Percentiles rank a stretch among this genome's conserved stretches.
Conservation (phyloP, 2,888 invertebrate species). For the Limnephilus auricula region DNA sequence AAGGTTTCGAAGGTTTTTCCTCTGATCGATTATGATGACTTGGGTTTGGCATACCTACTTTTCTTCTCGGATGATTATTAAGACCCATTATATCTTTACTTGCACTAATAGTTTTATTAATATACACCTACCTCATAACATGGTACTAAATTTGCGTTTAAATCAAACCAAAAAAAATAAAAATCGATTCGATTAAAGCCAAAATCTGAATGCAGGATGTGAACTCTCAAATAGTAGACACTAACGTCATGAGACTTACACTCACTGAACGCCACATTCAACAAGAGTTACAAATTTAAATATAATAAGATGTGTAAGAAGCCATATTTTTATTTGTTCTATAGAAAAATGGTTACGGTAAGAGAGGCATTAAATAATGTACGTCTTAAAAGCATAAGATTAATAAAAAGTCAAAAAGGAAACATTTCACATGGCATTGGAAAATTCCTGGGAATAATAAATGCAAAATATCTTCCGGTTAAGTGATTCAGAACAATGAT, state of each 20-base stretch:
- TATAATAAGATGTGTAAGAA: no score
- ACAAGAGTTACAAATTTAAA: no score
- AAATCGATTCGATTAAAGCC: neutral
- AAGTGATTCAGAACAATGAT: slow-evolving; percentile 21
- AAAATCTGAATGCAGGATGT: neutral
- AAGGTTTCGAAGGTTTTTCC: neutral
- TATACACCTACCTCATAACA: no score
- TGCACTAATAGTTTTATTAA: no score
- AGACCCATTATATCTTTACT: no score
- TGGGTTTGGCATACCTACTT: neutral
- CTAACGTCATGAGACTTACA: no score
- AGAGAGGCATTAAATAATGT: neutral
- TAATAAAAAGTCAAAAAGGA: neutral
- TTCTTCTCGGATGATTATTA: no score
- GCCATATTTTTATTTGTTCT: no score
- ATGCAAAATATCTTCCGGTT: neutral
- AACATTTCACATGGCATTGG: neutral
- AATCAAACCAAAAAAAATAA: neutral
- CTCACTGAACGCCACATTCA: no score
- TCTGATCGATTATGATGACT: neutral
- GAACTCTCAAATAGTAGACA: no score
- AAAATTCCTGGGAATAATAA: neutral
- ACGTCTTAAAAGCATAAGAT: neutral
- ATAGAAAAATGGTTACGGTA: neutral
- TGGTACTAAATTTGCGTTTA: neutral